Conservation (phyloP, 2,888 invertebrate species). For the Nemoura dubitans region DNA sequence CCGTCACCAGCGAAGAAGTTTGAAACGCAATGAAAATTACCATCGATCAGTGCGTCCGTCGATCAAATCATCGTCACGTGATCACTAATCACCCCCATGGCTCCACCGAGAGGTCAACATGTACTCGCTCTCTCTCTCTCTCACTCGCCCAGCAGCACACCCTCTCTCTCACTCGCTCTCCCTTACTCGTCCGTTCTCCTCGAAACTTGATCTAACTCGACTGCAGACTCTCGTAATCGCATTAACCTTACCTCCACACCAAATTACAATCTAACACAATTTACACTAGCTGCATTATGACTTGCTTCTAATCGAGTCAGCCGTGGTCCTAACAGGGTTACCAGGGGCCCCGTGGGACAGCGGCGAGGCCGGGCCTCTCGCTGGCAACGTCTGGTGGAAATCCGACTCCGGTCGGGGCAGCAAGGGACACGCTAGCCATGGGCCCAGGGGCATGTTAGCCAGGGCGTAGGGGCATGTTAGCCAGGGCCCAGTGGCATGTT, state of each 20-base stretch:
- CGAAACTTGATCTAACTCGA: slow-evolving; percentile 47
- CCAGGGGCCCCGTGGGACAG: slow-evolving; percentile 7
- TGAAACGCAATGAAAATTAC: neutral
- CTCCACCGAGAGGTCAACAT: neutral
- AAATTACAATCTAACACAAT: slow-evolving; percentile 52
- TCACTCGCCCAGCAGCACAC: neutral
- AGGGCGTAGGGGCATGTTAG: too few species aligned
- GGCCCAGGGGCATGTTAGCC: too few species aligned
- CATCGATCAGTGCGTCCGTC: neutral
- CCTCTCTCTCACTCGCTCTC: slow-evolving; percentile 7
- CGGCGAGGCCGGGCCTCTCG: slow-evolving; percentile 33
- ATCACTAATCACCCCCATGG: neutral
- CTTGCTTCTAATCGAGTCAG: slow-evolving; percentile 51
- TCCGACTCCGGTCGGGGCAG: slow-evolving; percentile 18
- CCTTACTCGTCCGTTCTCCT: neutral
- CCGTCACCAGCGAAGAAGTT: neutral
- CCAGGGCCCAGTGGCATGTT: too few species aligned
- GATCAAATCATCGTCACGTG: neutral
- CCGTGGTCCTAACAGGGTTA: slow-evolving; percentile 47
- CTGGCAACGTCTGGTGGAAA: slow-evolving; percentile 25
- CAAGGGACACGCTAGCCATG: neutral
- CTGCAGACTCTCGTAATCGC: slow-evolving; percentile 45
- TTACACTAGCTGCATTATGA: slow-evolving; percentile 51
- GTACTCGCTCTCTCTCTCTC: neutral
- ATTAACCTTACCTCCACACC: slow-evolving; percentile 47